Percentiles rank a stretch among this genome's conserved stretches.
Evolutionary conservation across 2,113 vertebrate species (phyloP).

Genomic region (Lonchura striata): DNA sequence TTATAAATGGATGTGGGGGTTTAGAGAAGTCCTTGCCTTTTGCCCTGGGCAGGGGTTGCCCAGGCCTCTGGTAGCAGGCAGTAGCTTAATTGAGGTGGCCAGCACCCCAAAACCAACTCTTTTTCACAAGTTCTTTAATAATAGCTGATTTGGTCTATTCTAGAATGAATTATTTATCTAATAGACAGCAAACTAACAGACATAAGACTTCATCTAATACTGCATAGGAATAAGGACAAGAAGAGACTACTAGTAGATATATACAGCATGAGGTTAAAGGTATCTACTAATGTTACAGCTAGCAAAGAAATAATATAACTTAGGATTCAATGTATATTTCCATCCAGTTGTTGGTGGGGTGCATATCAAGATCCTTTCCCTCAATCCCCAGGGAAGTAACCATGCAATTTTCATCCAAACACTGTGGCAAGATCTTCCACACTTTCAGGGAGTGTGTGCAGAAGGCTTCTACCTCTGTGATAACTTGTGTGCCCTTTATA

Average conservation of each 20-base stretch:
- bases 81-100: background rate
- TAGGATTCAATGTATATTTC: background rate
- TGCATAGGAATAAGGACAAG: background rate
- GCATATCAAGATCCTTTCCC: background rate
- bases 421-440: fast-evolving
- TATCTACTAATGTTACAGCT: background rate
- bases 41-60: background rate
- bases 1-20: background rate
- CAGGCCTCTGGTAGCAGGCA: background rate
- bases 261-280: fast-evolving
- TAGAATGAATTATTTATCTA: background rate
- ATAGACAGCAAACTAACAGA: background rate
- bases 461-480: background rate
- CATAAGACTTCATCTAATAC: background rate
- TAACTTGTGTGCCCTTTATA: background rate
- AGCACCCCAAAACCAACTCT: background rate
- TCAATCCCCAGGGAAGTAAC: background rate
- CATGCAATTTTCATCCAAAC: background rate
- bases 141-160: background rate
- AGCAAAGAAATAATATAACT: fast-evolving
- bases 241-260: background rate
- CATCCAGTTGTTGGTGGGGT: background rate
- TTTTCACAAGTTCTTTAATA: fast-evolving
- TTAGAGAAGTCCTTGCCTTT: background rate
- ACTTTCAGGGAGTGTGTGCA: background rate